phyloP scores from a whole-genome alignment of 1,140 invertebrate species.

The Drosophila rhopaloa region DNA sequence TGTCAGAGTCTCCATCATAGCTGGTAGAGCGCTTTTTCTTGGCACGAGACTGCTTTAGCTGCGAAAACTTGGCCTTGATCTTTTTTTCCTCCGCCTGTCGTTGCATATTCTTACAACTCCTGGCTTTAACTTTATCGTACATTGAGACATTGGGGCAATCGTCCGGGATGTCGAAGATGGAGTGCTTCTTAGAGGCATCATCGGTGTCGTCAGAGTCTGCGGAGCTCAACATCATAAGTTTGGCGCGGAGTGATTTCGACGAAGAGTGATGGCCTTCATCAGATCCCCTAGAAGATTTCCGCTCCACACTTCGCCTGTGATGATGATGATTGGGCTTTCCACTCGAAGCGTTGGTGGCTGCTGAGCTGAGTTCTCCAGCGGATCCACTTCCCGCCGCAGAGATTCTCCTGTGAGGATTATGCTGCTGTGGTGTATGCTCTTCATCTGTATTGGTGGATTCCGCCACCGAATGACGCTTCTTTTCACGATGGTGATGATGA shows the following conservation, averaged over 20 bases:
- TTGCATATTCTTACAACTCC: slow-evolving; percentile 96
- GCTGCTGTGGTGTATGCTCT: slow-evolving; percentile 48
- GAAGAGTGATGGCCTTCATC: slow-evolving; percentile 58
- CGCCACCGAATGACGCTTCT: slow-evolving; percentile 76
- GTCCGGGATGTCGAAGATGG: slow-evolving; percentile 96
- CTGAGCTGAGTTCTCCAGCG: slow-evolving; percentile 60
- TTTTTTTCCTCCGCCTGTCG: slow-evolving; percentile 95
- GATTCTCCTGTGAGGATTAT: slow-evolving; percentile 62
- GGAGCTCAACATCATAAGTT: slow-evolving; percentile 74
- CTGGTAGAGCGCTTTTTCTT: slow-evolving; percentile 95
- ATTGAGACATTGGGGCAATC: slow-evolving; percentile 98
- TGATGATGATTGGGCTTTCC: slow-evolving; percentile 64
- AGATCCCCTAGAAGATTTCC: slow-evolving; percentile 59
- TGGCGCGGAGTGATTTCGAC: slow-evolving; percentile 57
- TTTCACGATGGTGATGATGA: slow-evolving; percentile 78
- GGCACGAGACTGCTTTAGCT: slow-evolving; percentile 93
- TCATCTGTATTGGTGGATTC: slow-evolving; percentile 77
- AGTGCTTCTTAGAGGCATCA: slow-evolving; percentile 92
- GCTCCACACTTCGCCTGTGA: slow-evolving; percentile 64
- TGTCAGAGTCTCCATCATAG: slow-evolving; percentile 93
- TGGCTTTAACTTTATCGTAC: slow-evolving; percentile 99
- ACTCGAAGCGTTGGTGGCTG: slow-evolving; percentile 47
- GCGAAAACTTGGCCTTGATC: slow-evolving; percentile 95
- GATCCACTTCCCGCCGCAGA: slow-evolving; percentile 61
- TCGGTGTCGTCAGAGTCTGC: slow-evolving; percentile 89